A percentile compares a stretch with the other conserved stretches of the same genome.
Evolutionary conservation across 2,888 invertebrate genomes (phyloP).

Genomic region (Parascotia fuliginaria): DNA sequence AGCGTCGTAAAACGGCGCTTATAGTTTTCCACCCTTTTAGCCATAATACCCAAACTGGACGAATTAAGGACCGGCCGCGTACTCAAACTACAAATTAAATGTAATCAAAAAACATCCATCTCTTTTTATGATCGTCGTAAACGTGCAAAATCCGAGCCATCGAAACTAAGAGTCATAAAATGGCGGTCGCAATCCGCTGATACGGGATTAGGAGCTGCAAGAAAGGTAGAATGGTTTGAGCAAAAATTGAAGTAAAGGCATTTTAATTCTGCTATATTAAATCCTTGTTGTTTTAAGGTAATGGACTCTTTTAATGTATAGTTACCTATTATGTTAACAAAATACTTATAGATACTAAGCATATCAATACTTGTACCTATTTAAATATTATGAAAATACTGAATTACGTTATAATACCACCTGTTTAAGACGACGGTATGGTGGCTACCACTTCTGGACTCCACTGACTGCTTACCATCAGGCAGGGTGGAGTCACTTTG

Average conservation of each 20-base stretch:
- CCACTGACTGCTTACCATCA: too few relatives aligned
- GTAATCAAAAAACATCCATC: conserved; percentile 48
- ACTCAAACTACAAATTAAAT: conserved; percentile 44
- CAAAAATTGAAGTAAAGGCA: background rate
- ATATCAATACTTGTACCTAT: too few relatives aligned
- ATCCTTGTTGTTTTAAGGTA: too few relatives aligned
- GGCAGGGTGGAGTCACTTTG: too few relatives aligned
- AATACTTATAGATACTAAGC: too few relatives aligned
- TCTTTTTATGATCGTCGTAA: conserved; percentile 42
- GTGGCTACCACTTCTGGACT: too few relatives aligned
- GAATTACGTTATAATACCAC: too few relatives aligned
- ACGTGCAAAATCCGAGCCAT: conserved; percentile 40
- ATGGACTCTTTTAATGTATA: too few relatives aligned
- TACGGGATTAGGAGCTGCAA: conserved; percentile 16
- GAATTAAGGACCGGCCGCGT: conserved; percentile 17
- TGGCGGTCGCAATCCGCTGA: conserved; percentile 31
- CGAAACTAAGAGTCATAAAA: conserved; percentile 40
- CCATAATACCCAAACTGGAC: conserved; percentile 3
- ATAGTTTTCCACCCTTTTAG: conserved; percentile 11
- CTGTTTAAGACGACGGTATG: too few relatives aligned
- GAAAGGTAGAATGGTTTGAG: background rate
- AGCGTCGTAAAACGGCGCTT: conserved; percentile 3
- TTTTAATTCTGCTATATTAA: conserved; percentile 1
- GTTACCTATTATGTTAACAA: too few relatives aligned
- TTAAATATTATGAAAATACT: too few relatives aligned